phyloP scores from a whole-genome alignment of 2,113 vertebrate genomes.

The Aldabrachelys gigantea region DNA sequence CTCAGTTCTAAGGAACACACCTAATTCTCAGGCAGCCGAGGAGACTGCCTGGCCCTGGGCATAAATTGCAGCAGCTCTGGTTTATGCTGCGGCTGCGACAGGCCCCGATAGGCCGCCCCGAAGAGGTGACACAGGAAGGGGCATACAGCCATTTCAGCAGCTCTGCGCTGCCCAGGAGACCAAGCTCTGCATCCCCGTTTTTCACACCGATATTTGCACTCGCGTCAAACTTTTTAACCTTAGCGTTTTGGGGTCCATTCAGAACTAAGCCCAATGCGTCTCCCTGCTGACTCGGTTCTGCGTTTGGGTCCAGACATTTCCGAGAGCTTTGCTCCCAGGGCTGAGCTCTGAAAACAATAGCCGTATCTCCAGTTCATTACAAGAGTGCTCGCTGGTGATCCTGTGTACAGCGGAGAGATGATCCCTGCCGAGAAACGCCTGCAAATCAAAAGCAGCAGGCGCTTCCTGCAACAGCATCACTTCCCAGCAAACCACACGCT shows the following conservation, averaged over 20 bases:
- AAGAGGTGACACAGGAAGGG: background rate
- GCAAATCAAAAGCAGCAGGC: background rate
- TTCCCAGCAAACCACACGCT: background rate
- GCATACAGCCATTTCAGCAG: background rate
- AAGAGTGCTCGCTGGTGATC: background rate
- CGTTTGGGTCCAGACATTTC: background rate
- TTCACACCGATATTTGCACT: background rate
- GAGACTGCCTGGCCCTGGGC: background rate
- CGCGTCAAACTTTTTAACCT: background rate
- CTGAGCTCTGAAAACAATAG: conserved; percentile 16
- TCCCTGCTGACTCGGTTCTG: background rate
- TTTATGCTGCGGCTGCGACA: rapidly evolving
- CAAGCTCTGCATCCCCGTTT: background rate
- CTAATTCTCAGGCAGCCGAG: rapidly evolving
- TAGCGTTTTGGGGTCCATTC: background rate
- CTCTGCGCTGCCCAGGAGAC: background rate
- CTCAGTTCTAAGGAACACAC: rapidly evolving
- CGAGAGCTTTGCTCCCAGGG: conserved; percentile 16
- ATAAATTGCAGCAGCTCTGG: background rate
- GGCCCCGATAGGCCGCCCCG: background rate
- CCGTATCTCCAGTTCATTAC: background rate
- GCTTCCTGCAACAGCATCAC: background rate
- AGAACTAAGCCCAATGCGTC: background rate
- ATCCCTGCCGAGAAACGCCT: background rate
- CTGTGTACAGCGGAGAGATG: rapidly evolving